Conservation (phyloP, 2,113 vertebrate genomes). For the Psittacus erithacus region DNA sequence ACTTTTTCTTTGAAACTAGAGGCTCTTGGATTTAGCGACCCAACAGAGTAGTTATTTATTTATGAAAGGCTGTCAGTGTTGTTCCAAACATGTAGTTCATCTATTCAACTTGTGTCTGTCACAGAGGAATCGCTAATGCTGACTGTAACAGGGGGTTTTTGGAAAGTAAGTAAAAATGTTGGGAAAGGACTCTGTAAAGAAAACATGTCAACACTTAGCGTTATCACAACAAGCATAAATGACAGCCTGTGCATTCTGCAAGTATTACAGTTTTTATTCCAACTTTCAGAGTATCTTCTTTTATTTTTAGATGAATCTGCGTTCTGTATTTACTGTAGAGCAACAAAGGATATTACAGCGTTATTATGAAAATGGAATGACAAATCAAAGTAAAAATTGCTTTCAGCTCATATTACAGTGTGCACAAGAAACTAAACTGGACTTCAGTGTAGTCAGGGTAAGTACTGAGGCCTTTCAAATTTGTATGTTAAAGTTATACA, state of each 20-base stretch:
- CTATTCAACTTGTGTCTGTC: background rate
- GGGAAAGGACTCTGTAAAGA: background rate
- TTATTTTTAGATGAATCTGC: conserved; percentile 96
- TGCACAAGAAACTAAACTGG: conserved; percentile 97
- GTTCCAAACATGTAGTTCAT: background rate
- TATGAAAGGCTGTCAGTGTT: background rate
- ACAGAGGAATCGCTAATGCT: background rate
- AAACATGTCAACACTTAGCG: background rate
- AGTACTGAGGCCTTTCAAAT: conserved; percentile 75
- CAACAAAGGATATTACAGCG: conserved; percentile 97
- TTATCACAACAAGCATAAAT: background rate
- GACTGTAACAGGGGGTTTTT: background rate
- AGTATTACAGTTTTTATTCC: conserved; percentile 46
- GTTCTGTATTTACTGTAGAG: conserved; percentile 96
- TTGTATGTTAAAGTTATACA: conserved; percentile 27
- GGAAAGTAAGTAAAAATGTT: background rate
- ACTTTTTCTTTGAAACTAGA: background rate
- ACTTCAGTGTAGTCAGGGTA: conserved; percentile 99
- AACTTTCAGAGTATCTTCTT: conserved; percentile 79
- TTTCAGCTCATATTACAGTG: conserved; percentile 99
- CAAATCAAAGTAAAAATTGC: conserved; percentile 99
- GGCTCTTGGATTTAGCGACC: background rate
- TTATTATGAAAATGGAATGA: conserved; percentile 99
- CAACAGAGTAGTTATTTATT: background rate
- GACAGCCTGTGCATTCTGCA: conserved; percentile 54